Base-by-base conservation (phyloP, 2,888 invertebrate species). In the Torymus auratus region DNA sequence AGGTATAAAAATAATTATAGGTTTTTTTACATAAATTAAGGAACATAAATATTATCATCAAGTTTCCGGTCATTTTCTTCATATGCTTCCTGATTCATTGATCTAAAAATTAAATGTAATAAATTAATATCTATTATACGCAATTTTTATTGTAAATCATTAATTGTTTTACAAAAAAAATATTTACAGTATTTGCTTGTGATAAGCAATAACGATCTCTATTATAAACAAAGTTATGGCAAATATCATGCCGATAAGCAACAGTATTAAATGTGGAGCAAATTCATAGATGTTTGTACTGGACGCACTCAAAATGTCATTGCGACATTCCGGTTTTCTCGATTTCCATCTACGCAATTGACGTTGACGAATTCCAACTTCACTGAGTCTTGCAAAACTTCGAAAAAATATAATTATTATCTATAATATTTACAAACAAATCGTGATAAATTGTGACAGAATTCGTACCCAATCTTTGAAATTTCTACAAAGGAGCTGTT, bases 401-500 rank as follows among this genome's bases (percentile, higher is more conserved):
- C 4, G n/a, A 14, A 15, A 20, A 64, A 20, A 20, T 10, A 15
- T 62, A 23, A 64, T 20, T 7, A 11, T 3, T n/a, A 20, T 50
- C 60, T 20, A 41, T 41, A 41, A 41, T 41, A 41, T 41, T 41
- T 7, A 7, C 41, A 7, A 41, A 41, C 1, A 41, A 41, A 41
- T 41, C 5, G 7, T 41, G 41, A 41, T 41, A 41, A 41, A 41
- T 28, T 28, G 28, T 62, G 0, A 62, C 12, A 7, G 10, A n/a
- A 55, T 41, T 5, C 41, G 41, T 41, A 71, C 55, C 70, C 62
- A 10, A 68, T 64, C 50, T 41, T 70, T 3, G 71, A 15, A 13
- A 64, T 70, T 56, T 78, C 62, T 10, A n/a, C 13, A 14, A 78
- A 78, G 52, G 71, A 65, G 28, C 72, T 78, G 15, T 72, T 72